Evolutionary conservation across 2,113 vertebrate species (phyloP).

Genomic region (Limnothrissa miodon): DNA sequence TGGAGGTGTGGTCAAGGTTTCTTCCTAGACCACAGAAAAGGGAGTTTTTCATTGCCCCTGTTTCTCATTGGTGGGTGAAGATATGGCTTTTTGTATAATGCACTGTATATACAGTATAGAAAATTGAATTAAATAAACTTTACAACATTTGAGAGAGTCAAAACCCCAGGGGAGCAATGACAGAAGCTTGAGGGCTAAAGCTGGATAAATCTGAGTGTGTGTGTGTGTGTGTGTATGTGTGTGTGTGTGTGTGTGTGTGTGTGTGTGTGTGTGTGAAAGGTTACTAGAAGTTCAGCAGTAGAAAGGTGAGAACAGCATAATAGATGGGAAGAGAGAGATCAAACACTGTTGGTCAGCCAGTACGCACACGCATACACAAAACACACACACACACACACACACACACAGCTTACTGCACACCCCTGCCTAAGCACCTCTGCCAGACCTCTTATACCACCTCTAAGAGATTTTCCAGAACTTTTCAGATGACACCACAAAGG

Average conservation of each 20-base stretch:
- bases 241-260: background rate
- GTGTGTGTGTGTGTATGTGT: background rate
- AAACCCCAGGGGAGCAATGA: too few species aligned
- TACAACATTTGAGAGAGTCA: too few species aligned
- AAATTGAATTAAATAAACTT: too few species aligned
- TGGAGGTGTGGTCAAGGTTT: too few species aligned
- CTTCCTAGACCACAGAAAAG: too few species aligned
- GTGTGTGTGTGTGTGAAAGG: background rate
- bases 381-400: background rate
- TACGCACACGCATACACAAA: background rate
- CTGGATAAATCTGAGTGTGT: background rate
- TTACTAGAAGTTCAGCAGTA: constrained; percentile 1
- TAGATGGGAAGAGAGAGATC: background rate
- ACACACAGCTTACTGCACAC: background rate
- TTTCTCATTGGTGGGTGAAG: too few species aligned
- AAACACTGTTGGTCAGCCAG: constrained; percentile 4
- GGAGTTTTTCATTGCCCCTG: too few species aligned
- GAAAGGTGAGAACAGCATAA: background rate
- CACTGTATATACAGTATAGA: too few species aligned
- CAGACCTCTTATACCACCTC: background rate
- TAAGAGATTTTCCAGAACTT: background rate
- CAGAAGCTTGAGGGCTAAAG: too few species aligned
- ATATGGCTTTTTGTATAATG: too few species aligned
- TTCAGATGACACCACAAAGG: background rate
- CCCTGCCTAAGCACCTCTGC: background rate